phyloP scores from a whole-genome alignment of 2,797 vertebrate species.

The Euthynnus affinis region DNA sequence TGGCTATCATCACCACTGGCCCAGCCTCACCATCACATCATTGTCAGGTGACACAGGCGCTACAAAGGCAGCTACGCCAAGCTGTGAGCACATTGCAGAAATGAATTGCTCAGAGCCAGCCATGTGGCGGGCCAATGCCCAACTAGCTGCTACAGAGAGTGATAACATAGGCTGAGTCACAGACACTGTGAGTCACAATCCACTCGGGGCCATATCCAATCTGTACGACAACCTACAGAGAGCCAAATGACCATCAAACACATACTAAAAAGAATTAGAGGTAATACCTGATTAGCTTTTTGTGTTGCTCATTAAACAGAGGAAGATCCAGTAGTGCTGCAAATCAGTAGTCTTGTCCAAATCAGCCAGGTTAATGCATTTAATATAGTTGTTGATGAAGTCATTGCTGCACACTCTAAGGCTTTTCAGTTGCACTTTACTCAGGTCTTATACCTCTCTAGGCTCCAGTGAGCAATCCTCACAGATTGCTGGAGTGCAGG shows the following conservation, averaged over 20 bases:
- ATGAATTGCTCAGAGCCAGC: conserved; percentile 50
- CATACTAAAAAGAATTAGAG: conserved; percentile 25
- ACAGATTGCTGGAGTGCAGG: conserved; percentile 72
- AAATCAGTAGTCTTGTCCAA: conserved; percentile 41
- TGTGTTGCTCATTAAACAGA: conserved; percentile 31
- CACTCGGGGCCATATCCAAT: conserved; percentile 35
- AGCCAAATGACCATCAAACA: conserved; percentile 46
- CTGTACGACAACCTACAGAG: conserved; percentile 25
- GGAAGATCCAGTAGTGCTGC: conserved; percentile 22
- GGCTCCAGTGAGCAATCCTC: conserved; percentile 72
- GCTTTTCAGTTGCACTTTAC: conserved; percentile 54
- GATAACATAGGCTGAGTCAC: conserved; percentile 57
- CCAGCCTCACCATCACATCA: conserved; percentile 24
- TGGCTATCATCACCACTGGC: conserved; percentile 17
- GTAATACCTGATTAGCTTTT: conserved; percentile 41
- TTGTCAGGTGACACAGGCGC: conserved; percentile 51
- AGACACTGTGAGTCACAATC: conserved; percentile 46
- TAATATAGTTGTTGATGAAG: conserved; percentile 42
- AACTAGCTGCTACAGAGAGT: conserved; percentile 42
- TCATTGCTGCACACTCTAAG: conserved; percentile 32
- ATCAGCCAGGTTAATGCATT: conserved; percentile 51
- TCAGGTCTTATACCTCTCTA: conserved; percentile 54
- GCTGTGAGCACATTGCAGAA: conserved; percentile 49
- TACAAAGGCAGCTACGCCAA: conserved; percentile 48
- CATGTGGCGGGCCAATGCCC: conserved; percentile 52